Evolutionary conservation across 2,888 invertebrate genomes (phyloP).

Genomic region (Metellina segmentata): DNA sequence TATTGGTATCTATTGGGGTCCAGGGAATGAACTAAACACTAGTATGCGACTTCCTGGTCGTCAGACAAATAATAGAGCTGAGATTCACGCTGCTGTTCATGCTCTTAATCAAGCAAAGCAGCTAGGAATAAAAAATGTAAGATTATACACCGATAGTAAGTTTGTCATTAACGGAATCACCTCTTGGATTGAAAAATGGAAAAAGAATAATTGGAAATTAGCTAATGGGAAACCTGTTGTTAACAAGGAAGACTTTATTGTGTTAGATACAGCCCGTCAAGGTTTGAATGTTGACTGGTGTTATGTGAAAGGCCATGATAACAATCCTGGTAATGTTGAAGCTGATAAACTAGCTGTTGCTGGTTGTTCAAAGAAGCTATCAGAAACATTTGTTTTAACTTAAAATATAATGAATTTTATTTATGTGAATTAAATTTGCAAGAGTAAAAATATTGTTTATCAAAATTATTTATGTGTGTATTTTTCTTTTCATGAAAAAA

Average conservation of each 20-base stretch:
- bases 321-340: constrained; percentile 92
- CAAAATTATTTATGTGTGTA: neutral
- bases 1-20: constrained; percentile 95
- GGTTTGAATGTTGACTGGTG: constrained; percentile 88
- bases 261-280: constrained; percentile 86
- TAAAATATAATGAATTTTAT: neutral
- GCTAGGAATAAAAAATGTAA: constrained; percentile 85
- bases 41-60: constrained; percentile 89
- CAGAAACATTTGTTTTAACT: constrained; percentile 60
- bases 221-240: constrained; percentile 88
- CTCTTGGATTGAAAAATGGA: constrained; percentile 94
- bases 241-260: constrained; percentile 91
- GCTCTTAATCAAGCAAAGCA: constrained; percentile 85
- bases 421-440: neutral
- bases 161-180: constrained; percentile 91
- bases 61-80: constrained; percentile 97
- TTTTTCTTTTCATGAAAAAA: neutral
- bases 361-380: constrained; percentile 58
- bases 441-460: neutral
- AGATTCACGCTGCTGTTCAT: constrained; percentile 88
- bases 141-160: constrained; percentile 93
- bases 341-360: constrained; percentile 90
- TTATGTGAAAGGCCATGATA: constrained; percentile 91
- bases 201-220: constrained; percentile 91
- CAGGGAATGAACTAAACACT: constrained; percentile 88